Evolutionary conservation across 2,113 vertebrate species (phyloP).

Genomic region (Falcunculus frontatus): DNA sequence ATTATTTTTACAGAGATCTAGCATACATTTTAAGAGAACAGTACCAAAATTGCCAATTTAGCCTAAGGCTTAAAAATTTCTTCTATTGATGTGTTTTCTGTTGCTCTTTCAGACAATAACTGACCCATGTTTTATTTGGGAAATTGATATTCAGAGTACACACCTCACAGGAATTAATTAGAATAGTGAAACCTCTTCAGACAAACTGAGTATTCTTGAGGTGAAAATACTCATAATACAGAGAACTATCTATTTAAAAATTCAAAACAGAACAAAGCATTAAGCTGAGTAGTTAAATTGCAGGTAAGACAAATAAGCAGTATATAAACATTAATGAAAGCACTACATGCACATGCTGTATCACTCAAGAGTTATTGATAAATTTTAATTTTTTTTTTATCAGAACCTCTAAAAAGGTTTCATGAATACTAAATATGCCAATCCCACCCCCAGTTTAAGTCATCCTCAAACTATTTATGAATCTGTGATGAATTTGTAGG

Average conservation of each 20-base stretch:
- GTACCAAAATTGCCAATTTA: neutral
- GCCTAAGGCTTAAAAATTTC: neutral
- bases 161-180: constrained; percentile 11
- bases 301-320: neutral
- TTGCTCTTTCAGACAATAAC: neutral
- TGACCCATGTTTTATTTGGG: neutral
- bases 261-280: neutral
- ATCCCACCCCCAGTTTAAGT: constrained; percentile 3
- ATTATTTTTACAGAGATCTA: neutral
- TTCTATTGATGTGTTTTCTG: neutral
- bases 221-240: neutral
- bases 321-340: neutral
- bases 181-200: neutral
- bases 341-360: neutral
- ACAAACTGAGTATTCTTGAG: neutral
- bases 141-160: constrained; percentile 40
- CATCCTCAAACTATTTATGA: constrained; percentile 12
- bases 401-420: neutral
- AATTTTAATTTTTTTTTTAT: neutral
- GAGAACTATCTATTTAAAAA: neutral
- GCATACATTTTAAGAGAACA: neutral
- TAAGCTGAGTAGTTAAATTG: neutral
- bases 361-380: neutral
- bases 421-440: neutral
- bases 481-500: neutral